phyloP scores from a whole-genome alignment of 1,140 invertebrate genomes.

The Saccostrea glomerata region DNA sequence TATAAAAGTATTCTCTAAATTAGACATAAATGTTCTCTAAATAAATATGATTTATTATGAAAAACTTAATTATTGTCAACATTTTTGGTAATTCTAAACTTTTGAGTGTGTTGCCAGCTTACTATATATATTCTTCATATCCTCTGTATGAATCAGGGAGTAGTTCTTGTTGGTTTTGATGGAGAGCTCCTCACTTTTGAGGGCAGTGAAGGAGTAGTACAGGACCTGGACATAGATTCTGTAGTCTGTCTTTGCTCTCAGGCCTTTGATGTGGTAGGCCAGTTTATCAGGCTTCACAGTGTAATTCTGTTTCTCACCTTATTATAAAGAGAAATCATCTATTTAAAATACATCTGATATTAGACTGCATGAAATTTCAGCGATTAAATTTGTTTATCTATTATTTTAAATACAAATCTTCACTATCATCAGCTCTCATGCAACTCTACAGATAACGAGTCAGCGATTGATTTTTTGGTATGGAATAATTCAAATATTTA shows the following conservation, averaged over 20 bases:
- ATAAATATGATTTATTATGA: too few species aligned
- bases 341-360: background rate
- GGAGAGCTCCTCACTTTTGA: background rate
- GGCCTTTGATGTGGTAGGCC: slow-evolving; percentile 19
- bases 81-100: too few species aligned
- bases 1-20: too few species aligned
- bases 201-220: background rate
- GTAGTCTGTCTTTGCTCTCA: background rate
- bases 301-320: background rate
- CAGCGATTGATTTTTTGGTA: too few species aligned
- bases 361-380: too few species aligned
- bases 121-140: background rate
- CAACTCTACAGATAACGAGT: too few species aligned
- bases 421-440: too few species aligned
- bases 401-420: too few species aligned
- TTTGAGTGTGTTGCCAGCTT: too few species aligned
- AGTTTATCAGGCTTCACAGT: background rate
- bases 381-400: background rate
- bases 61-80: too few species aligned
- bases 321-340: background rate
- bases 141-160: background rate
- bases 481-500: too few species aligned
- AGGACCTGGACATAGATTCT: background rate
- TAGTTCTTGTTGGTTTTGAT: background rate
- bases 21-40: too few species aligned